These are phyloP conservation scores for Parasteatoda lunata DNA, from an alignment of 2,888 invertebrate genomes.

Conservation along the genomic window DNA sequence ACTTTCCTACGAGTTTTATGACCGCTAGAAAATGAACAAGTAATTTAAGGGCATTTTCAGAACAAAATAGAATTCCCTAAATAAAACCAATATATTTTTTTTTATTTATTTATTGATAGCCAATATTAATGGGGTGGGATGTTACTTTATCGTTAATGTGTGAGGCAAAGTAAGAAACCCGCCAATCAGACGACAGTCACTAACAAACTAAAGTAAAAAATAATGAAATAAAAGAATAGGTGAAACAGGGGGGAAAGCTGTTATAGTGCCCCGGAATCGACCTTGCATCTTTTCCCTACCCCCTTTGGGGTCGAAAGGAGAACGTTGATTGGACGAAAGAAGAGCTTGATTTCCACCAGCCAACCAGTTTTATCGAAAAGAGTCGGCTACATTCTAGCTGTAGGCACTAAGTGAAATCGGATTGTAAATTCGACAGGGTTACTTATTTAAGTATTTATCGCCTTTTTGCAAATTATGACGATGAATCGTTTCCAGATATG, in stretches of 20 bases:
- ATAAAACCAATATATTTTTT: slow-evolving; percentile 42
- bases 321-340: slow-evolving; percentile 65
- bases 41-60: slow-evolving; percentile 5
- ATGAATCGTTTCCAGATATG: too few species aligned
- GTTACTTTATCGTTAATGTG: slow-evolving; percentile 43
- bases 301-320: slow-evolving; percentile 56
- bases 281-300: slow-evolving; percentile 11
- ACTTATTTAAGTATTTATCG: slow-evolving; percentile 62
- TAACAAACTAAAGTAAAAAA: slow-evolving; percentile 61
- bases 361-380: slow-evolving; percentile 58
- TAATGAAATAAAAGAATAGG: slow-evolving; percentile 56
- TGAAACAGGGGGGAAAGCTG: slow-evolving; percentile 21
- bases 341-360: slow-evolving; percentile 65
- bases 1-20: neutral
- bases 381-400: slow-evolving; percentile 53
- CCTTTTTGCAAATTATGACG: slow-evolving; percentile 11
- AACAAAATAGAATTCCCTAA: slow-evolving; percentile 1
- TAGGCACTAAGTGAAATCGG: slow-evolving; percentile 63
- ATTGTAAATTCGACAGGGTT: slow-evolving; percentile 59
- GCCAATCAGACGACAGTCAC: slow-evolving; percentile 59
- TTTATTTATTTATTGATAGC: slow-evolving; percentile 45
- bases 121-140: slow-evolving; percentile 39
- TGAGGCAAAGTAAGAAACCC: slow-evolving; percentile 60
- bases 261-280: slow-evolving; percentile 28
- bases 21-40: neutral